Conservation (phyloP, 2,888 invertebrate genomes). For the Pelosia muscerda region DNA sequence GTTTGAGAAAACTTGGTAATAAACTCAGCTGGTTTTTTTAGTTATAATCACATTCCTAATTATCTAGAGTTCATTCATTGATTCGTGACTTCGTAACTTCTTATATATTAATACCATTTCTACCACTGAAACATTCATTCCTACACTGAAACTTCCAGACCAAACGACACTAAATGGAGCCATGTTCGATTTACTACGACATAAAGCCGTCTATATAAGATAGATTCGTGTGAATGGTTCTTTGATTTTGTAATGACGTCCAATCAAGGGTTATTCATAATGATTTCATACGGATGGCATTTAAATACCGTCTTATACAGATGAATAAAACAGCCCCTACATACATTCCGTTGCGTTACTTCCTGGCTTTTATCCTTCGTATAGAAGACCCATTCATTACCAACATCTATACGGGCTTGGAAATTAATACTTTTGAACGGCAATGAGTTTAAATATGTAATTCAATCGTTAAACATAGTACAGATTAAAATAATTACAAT, state of each 20-base stretch:
- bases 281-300: conserved; percentile 8
- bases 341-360: conserved; percentile 26
- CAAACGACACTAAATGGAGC: not conserved
- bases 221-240: conserved; percentile 5
- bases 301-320: conserved; percentile 17
- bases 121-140: conserved; percentile 7
- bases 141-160: not conserved
- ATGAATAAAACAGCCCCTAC: conserved; percentile 34
- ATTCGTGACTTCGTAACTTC: not conserved
- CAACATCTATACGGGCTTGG: conserved; percentile 17
- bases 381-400: conserved; percentile 45
- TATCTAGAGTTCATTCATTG: not conserved
- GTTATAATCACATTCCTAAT: no score
- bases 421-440: conserved; percentile 33
- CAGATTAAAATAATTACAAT: conserved; percentile 35
- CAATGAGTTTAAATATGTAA: conserved; percentile 35
- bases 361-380: conserved; percentile 47
- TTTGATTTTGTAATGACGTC: conserved; percentile 17
- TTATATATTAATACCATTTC: not conserved
- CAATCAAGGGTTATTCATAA: conserved; percentile 21
- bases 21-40: no score
- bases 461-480: conserved; percentile 29
- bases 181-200: not conserved
- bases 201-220: not conserved
- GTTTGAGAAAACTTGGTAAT: no score